A percentile compares a stretch with the other conserved stretches of the same genome.
These are phyloP conservation scores for Sebastes oblongus DNA, from an alignment of 2,797 vertebrate genomes.

Conservation along the genomic window DNA sequence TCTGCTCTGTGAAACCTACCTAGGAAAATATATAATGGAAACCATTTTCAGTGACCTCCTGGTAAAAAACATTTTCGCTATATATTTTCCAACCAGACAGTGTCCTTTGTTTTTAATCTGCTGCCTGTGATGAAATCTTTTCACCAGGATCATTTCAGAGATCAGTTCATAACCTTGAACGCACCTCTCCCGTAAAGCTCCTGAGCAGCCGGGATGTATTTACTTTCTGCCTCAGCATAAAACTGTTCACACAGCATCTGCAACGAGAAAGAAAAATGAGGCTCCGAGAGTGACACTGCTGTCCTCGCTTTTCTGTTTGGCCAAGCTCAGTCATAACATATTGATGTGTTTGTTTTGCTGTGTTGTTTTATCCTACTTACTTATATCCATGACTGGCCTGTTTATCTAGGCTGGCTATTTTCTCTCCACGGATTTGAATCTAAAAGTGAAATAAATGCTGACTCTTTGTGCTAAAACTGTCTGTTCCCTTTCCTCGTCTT, in stretches of 20 bases:
- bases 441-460: not conserved
- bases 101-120: not conserved
- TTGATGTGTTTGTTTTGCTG: slow-evolving; percentile 6
- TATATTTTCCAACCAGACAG: not conserved
- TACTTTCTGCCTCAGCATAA: slow-evolving; percentile 37
- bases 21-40: not conserved
- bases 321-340: slow-evolving; percentile 16
- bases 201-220: slow-evolving; percentile 13
- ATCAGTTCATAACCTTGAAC: slow-evolving; percentile 21
- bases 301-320: slow-evolving; percentile 21
- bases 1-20: not conserved
- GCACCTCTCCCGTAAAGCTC: slow-evolving; percentile 16
- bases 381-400: not conserved
- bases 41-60: not conserved
- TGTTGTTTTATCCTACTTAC: not conserved
- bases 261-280: slow-evolving; percentile 22
- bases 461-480: not conserved
- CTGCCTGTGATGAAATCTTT: slow-evolving; percentile 12
- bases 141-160: not conserved
- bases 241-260: slow-evolving; percentile 16
- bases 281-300: slow-evolving; percentile 17
- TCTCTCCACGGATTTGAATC: not conserved
- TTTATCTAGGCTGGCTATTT: not conserved
- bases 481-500: not conserved
- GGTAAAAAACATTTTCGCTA: not conserved